These are phyloP conservation scores for Lucilia cuprina DNA, from an alignment of 1,140 invertebrate species.

Conservation along the genomic window DNA sequence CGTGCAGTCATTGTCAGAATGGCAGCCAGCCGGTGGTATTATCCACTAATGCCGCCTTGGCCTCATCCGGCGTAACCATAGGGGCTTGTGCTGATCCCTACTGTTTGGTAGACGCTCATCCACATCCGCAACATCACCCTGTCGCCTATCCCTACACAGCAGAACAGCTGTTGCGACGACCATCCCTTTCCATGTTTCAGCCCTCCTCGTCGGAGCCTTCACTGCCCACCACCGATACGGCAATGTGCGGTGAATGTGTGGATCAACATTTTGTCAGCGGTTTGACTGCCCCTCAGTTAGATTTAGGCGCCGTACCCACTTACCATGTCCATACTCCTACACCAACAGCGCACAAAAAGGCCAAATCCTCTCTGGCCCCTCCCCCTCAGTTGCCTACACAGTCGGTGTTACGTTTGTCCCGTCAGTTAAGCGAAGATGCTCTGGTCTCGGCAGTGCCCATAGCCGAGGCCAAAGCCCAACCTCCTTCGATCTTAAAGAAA, in stretches of 20 bases:
- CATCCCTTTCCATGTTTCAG: conserved; percentile 53
- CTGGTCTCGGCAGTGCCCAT: conserved; percentile 55
- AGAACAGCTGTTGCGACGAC: conserved; percentile 50
- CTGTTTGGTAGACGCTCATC: conserved; percentile 57
- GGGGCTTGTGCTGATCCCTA: conserved; percentile 56
- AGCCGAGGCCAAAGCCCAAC: conserved; percentile 47
- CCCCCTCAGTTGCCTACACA: conserved; percentile 54
- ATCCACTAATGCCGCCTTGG: conserved; percentile 55
- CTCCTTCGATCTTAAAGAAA: conserved; percentile 57
- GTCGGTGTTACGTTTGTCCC: conserved; percentile 54
- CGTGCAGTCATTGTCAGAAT: conserved; percentile 59
- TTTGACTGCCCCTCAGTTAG: conserved; percentile 52
- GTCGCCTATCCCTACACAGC: conserved; percentile 53
- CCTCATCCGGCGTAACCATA: conserved; percentile 52
- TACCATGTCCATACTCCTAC: conserved; percentile 60
- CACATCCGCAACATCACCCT: conserved; percentile 58
- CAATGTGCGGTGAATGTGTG: conserved; percentile 59
- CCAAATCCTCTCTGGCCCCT: conserved; percentile 49
- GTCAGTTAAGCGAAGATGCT: conserved; percentile 57
- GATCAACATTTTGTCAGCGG: conserved; percentile 58
- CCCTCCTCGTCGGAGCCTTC: conserved; percentile 45
- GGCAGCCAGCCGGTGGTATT: conserved; percentile 58
- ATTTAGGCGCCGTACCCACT: conserved; percentile 55
- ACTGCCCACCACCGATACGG: conserved; percentile 53
- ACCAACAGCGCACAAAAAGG: conserved; percentile 55